Percentiles rank a stretch among this genome's conserved stretches.
These are phyloP conservation scores for Carcina quercana DNA, from an alignment of 2,888 invertebrate genomes.

Conservation along the genomic window DNA sequence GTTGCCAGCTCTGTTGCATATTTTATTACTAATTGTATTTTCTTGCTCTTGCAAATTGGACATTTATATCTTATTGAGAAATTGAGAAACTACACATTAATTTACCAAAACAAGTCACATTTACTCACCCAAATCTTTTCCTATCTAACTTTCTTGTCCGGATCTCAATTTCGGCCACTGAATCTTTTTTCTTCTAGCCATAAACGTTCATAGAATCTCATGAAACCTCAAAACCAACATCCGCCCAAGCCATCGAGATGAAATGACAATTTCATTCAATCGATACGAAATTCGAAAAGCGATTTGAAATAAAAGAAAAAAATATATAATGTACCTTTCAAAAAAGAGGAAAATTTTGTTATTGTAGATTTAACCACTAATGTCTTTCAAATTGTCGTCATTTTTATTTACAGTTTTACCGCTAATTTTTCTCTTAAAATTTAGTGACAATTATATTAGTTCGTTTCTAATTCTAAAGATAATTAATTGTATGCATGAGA, in stretches of 20 bases:
- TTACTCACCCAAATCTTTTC: no score
- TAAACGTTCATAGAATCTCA: slow-evolving; percentile 22
- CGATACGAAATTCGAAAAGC: slow-evolving; percentile 62
- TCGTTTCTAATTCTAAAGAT: slow-evolving; percentile 55
- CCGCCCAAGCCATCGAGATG: slow-evolving; percentile 55
- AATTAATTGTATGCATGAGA: slow-evolving; percentile 60
- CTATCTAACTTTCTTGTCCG: no score
- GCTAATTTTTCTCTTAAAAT: slow-evolving; percentile 59
- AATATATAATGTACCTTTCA: slow-evolving; percentile 61
- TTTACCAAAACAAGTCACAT: no score
- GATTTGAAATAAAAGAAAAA: slow-evolving; percentile 63
- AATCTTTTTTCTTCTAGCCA: background rate
- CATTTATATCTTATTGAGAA: no score
- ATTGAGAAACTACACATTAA: no score
- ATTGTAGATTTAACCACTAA: slow-evolving; percentile 67
- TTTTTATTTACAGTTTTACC: slow-evolving; percentile 68
- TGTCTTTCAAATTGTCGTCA: slow-evolving; percentile 69
- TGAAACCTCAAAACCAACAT: slow-evolving; percentile 22
- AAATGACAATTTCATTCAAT: slow-evolving; percentile 55
- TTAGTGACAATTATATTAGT: slow-evolving; percentile 63
- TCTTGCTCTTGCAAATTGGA: no score
- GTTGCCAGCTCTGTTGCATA: slow-evolving; percentile 22
- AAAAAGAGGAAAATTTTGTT: slow-evolving; percentile 69
- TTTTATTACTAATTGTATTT: no score
- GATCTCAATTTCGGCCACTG: no score